Percentiles rank a stretch among this genome's conserved stretches.
Conservation (phyloP, 2,888 invertebrate species). For the Melinopterus prodromus region DNA sequence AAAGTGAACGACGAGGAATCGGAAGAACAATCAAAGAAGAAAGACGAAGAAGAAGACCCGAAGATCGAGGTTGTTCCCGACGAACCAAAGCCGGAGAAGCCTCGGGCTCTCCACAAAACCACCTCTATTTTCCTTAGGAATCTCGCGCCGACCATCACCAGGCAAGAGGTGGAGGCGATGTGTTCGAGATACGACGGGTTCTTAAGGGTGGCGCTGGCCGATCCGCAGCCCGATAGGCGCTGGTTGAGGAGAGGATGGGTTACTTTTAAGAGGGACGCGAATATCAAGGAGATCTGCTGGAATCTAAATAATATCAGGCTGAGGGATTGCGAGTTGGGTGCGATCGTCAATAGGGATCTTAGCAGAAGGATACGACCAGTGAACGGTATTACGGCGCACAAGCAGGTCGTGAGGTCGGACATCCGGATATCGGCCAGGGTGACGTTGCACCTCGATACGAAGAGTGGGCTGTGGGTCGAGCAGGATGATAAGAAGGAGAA, state of each 20-base stretch:
- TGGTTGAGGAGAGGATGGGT: constrained; percentile 99
- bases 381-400: constrained; percentile 89
- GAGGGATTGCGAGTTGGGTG: constrained; percentile 90
- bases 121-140: constrained; percentile 97
- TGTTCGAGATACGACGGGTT: constrained; percentile 82
- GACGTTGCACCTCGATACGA: constrained; percentile 87
- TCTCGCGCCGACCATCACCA: constrained; percentile 94
- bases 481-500: constrained; percentile 60
- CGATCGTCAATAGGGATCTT: constrained; percentile 96
- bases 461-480: constrained; percentile 79
- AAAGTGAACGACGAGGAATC: constrained; percentile 47
- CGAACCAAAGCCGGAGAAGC: constrained; percentile 62
- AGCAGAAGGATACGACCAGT: constrained; percentile 92
- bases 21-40: constrained; percentile 50
- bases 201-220: constrained; percentile 93
- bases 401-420: constrained; percentile 88
- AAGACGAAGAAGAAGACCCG: constrained; percentile 61
- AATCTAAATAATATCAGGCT: constrained; percentile 94
- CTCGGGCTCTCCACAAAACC: constrained; percentile 89
- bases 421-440: constrained; percentile 92
- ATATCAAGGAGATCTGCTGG: constrained; percentile 99
- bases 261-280: constrained; percentile 94
- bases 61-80: constrained; percentile 59
- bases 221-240: constrained; percentile 94
- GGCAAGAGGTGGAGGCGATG: constrained; percentile 73